These are phyloP conservation scores for Adineta ricciae DNA, from an alignment of 2,888 invertebrate species.

Conservation along the genomic window DNA sequence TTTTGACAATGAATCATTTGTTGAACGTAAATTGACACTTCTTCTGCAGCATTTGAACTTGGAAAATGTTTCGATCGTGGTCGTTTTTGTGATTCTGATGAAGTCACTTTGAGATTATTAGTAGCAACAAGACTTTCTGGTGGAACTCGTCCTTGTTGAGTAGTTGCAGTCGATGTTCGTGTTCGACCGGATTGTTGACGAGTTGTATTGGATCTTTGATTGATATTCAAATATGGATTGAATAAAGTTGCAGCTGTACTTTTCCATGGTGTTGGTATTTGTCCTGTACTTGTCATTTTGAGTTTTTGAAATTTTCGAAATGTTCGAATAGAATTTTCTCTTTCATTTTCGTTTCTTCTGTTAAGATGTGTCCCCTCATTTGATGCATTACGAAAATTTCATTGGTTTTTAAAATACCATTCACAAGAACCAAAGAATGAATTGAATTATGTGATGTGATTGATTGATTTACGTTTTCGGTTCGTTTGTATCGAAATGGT, in stretches of 20 bases:
- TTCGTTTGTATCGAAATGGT: no score
- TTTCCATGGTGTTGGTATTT: neutral
- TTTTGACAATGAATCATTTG: conserved; percentile 8
- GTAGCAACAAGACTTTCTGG: neutral
- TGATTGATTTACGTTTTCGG: no score
- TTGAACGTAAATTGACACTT: conserved; percentile 13
- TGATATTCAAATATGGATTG: conserved; percentile 20
- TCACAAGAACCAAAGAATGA: no score
- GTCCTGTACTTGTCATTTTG: neutral
- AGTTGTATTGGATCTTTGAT: neutral
- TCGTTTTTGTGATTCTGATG: neutral
- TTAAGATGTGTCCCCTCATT: neutral
- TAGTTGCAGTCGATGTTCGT: neutral
- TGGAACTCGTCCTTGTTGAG: neutral
- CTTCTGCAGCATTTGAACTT: neutral
- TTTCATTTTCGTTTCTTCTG: neutral
- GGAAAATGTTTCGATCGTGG: neutral
- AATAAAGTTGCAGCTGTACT: conserved; percentile 16
- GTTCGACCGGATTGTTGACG: neutral
- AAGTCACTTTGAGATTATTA: neutral
- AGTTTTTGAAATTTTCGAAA: neutral
- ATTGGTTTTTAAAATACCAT: neutral
- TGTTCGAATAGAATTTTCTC: neutral
- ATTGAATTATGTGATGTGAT: no score
- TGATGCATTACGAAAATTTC: neutral